Percentiles rank a stretch among this genome's conserved stretches.
phyloP scores from a whole-genome alignment of 2,888 invertebrate genomes.

The Epinotia nisella region DNA sequence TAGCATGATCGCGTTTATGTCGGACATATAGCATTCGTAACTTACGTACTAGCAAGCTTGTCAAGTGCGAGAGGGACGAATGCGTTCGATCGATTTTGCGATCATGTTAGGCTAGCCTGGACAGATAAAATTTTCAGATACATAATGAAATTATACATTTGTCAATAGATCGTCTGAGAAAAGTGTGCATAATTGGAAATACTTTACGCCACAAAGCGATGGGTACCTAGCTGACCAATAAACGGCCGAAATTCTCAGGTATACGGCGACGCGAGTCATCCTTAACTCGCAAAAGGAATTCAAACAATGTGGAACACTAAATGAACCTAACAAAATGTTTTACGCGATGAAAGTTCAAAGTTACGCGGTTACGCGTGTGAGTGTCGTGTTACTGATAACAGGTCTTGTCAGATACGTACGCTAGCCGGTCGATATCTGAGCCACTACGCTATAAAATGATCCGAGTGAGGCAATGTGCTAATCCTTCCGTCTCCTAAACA shows the following conservation, averaged over 20 bases:
- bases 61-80: no score
- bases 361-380: conserved; percentile 19
- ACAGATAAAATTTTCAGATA: background rate
- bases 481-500: conserved; percentile 2
- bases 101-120: no score
- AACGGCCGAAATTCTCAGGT: background rate
- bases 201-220: background rate
- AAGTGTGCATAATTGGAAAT: background rate
- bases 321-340: conserved; percentile 11
- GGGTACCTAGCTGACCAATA: background rate
- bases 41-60: no score
- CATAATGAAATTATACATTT: background rate
- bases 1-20: no score
- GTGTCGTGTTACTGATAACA: conserved; percentile 26
- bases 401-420: conserved; percentile 24
- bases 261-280: background rate
- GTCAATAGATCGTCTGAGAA: no score
- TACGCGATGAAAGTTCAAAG: conserved; percentile 14
- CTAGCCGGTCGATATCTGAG: conserved; percentile 17
- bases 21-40: no score
- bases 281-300: conserved; percentile 46
- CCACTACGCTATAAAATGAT: conserved; percentile 10
- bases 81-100: no score
- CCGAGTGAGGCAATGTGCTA: background rate
- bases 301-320: conserved; percentile 63